A percentile compares a stretch with the other conserved stretches of the same genome.
Conservation (phyloP, 37 sponge, comb jelly and placozoan genomes). For the Haliclona indistincta region DNA sequence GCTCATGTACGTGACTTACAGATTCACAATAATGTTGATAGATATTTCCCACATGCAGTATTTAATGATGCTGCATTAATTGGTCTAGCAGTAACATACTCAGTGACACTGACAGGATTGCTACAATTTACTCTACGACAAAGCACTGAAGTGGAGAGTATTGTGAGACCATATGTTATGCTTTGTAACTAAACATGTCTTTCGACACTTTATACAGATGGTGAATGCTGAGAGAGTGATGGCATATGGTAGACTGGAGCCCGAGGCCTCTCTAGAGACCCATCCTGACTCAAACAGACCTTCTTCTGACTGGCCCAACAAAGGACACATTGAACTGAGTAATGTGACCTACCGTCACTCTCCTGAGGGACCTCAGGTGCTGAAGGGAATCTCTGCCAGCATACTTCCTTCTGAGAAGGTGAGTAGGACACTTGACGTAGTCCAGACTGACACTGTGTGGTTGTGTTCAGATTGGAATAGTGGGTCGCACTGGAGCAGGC, state of each 20-base stretch:
- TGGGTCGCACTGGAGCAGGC: too few relatives aligned
- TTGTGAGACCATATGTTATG: not conserved
- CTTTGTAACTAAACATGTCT: not conserved
- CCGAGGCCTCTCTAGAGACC: conserved; percentile 2
- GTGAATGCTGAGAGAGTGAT: conserved; percentile 27
- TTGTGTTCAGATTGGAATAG: too few relatives aligned
- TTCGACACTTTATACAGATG: conserved; percentile 20
- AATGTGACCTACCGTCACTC: conserved; percentile 46
- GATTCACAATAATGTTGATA: too few relatives aligned
- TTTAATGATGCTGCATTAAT: conserved; percentile 66
- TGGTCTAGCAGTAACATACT: conserved; percentile 67
- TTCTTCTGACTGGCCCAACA: conserved; percentile 54
- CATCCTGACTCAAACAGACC: conserved; percentile 26
- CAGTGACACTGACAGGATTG: conserved; percentile 61
- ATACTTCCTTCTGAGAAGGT: conserved; percentile 69
- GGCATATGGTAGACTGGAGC: conserved; percentile 11
- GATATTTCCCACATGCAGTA: too few relatives aligned
- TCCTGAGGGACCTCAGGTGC: conserved; percentile 28
- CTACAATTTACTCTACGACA: conserved; percentile 68
- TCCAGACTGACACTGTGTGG: too few relatives aligned
- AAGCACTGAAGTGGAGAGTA: conserved; percentile 75
- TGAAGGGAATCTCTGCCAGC: conserved; percentile 49
- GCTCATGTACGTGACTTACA: too few relatives aligned
- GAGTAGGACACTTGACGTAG: too few relatives aligned
- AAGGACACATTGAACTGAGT: conserved; percentile 37